Conservation (phyloP, 1,140 invertebrate species). For the Orchesella cincta region DNA sequence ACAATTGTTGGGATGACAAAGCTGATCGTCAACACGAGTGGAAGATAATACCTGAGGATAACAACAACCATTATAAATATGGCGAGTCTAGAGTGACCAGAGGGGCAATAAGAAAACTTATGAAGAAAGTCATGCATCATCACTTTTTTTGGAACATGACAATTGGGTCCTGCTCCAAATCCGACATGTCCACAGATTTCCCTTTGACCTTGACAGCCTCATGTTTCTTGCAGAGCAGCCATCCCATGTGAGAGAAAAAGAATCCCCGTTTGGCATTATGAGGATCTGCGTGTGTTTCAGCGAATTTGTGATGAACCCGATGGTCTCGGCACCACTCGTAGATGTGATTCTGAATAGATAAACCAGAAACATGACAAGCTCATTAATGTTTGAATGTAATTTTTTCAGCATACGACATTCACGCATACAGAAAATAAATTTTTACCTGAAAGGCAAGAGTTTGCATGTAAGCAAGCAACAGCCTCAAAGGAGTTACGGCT, state of each 20-base stretch:
- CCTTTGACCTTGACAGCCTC: conserved; percentile 82
- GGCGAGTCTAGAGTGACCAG: not conserved
- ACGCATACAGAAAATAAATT: too few species aligned
- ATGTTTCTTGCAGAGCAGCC: conserved; percentile 89
- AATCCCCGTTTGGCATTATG: conserved; percentile 81
- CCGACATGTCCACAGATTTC: conserved; percentile 77
- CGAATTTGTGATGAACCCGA: conserved; percentile 68
- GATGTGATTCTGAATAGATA: conserved; percentile 67
- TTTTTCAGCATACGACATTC: too few species aligned
- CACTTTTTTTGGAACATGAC: conserved; percentile 82
- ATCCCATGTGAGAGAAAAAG: conserved; percentile 95
- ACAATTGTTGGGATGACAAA: conserved; percentile 82
- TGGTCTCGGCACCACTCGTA: conserved; percentile 68
- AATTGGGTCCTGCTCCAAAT: conserved; percentile 78
- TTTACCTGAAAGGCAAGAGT: conserved; percentile 63
- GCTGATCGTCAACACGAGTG: conserved; percentile 78
- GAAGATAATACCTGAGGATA: conserved; percentile 72
- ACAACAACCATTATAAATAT: not conserved
- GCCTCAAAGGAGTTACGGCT: conserved; percentile 61
- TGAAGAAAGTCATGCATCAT: too few species aligned
- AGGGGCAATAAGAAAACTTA: too few species aligned
- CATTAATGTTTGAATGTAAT: too few species aligned
- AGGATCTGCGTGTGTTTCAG: conserved; percentile 68
- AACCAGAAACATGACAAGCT: too few species aligned
- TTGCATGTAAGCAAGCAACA: conserved; percentile 61